Base-by-base conservation (phyloP, 2,888 invertebrate species). In the Cenopis cana region DNA sequence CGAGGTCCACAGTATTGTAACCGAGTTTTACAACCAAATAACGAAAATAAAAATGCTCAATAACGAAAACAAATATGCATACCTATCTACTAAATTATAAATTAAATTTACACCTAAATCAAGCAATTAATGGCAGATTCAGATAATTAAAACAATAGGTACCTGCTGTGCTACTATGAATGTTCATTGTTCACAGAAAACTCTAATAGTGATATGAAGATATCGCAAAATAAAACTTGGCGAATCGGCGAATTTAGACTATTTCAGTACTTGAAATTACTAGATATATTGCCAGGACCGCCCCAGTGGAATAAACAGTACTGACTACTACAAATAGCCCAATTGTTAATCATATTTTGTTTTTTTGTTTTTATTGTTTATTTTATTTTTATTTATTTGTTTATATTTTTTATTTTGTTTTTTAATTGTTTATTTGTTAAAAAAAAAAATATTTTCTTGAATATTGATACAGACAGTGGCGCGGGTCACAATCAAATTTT, bases 21-120 rank as follows among this genome's bases (percentile, higher is more conserved):
- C n/a, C n/a, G n/a, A n/a, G n/a, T n/a, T n/a, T n/a, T n/a, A n/a
- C n/a, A 49, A 49, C 49, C 2, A 5, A 56, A 8, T 46, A 65
- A 29, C 9, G n/a, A n/a, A 41, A 20, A 59, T 59, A 38, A 57
- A 59, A 60, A 46, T 9, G 41, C 46, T 60, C 5, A 56, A 8
- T 46, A 65, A 29, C 9, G n/a, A n/a, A 41, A 20, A 59, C 38
- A 38, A 57, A 59, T 46, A 46, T 9, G 41, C 46, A 18, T 18
- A 4, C 18, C 18, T 11, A 18, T 50, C 50, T 46, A 46, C 46
- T 46, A n/a, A n/a, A n/a, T n/a, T 46, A n/a, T 46, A 6, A 14
- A 46, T n/a, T 46, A 6, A 14, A 46, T n/a, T 1, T n/a, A 41
- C 12, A 41, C 12, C 41, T 46, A 46, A 6, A 8, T 46, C 41